Evolutionary conservation across 2,888 invertebrate species (phyloP), one percentile per base, ranked within the genome.

Genomic region (Lampropteryx suffumata): DNA sequence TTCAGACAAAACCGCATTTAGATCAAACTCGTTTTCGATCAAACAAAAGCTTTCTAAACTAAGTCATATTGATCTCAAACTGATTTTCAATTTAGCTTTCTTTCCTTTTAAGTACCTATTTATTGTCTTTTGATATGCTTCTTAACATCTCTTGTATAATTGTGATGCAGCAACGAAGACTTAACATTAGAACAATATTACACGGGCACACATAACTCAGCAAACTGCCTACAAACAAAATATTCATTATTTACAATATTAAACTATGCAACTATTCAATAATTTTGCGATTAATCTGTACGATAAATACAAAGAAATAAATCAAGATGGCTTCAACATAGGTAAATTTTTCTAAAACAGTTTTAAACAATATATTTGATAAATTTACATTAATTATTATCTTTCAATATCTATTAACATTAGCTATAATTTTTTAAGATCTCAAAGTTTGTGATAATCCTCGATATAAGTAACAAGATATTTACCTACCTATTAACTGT

Each of bases 291-390:
- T 79, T 72, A 79, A 78, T 73, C 74, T 73, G 73, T 81, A 78
- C 79, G 79, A 79, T 71, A 74, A 68, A 73, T 71, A 73, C 73
- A 67, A 71, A 73, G 76, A 87, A 87, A 84, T 65, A 78, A 88
- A 85, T 76, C 66, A 76, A 83, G 78, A 76, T 77, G 81, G 76
- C 72, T 81, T 84, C 75, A 90, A 90, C 90, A 78, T 79, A 90
- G 88, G 90, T 90, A 90, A 85, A 90, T 89, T 90, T 89, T 84
- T 90, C 90, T 90, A 90, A 89, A 89, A 90, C 84, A 85, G 76
- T 84, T 79, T 42, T 69, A 82, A 88, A 86, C 83, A 74, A 84
- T 86, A 84, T 73, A 73, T 69, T 73, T 68, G 76, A 73, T 76
- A 78, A 81, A 77, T 80, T 83, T 87, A 88, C 82, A 87, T 76